Evolutionary conservation across 2,888 invertebrate species (phyloP), one percentile per base, ranked within the genome.

Genomic region (Eudasyphora cyanicolor): DNA sequence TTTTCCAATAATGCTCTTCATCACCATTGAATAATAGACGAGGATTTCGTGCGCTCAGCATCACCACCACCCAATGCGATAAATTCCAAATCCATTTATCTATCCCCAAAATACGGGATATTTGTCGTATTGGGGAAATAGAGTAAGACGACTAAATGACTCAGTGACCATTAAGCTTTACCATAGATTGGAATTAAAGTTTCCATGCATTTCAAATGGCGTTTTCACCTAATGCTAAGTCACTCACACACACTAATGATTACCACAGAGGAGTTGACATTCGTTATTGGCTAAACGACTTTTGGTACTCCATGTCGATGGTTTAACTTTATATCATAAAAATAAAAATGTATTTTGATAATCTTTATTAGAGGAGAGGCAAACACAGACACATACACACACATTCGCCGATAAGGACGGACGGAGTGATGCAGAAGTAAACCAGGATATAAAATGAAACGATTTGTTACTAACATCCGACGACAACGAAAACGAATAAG

Each of bases 391-490:
- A 57, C 27, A 24, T 27, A 57, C 57, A 27, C 6, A 12, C 24
- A 24, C 12, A n/a, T n/a, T 14, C 24, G 14, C 12, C 19, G 64
- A 64, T 17, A 21, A 12, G 17, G 24, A 14, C 7, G 14, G 49
- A 17, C 17, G 14, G 8, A 17, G 49, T 49, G 49, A 0, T 0
- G 49, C 24, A 32, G 12, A 73, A 57, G 14, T 24, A 54, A 21
- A 19, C 38, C 32, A 57, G 35, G 45, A 69, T 69, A 27, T 27
- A 42, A 60, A 60, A 76, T 38, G 51, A 27, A 70, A 77, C 77
- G 77, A 60, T 60, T 70, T 77, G 60, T 62, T 60, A 60, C n/a
- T 29, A 60, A 60, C 49, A 70, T 49, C 32, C 70, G 60, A 57
- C 27, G 57, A 45, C 14, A 10, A 35, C 35, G 35, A n/a, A n/a